These are phyloP conservation scores for Sinodicranocentrus sp. DNA, from an alignment of 2,888 invertebrate genomes.

Conservation along the genomic window DNA sequence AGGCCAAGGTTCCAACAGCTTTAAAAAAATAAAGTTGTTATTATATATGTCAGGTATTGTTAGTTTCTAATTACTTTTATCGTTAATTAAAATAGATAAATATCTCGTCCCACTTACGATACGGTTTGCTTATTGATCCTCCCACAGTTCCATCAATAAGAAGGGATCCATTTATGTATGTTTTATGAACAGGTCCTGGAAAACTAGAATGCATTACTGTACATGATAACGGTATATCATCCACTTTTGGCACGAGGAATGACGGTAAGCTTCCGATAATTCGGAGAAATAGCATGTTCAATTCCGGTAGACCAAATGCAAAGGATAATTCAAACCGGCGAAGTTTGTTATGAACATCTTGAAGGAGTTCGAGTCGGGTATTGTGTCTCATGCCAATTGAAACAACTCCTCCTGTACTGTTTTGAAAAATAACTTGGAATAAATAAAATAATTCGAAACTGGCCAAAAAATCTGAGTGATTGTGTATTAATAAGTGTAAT, in stretches of 20 bases:
- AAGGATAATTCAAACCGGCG: constrained; percentile 5
- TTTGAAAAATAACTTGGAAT: not conserved
- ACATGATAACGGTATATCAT: constrained; percentile 13
- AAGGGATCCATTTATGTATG: constrained; percentile 44
- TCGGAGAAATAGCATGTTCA: constrained; percentile 25
- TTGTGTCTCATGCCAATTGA: constrained; percentile 33
- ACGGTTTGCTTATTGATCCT: constrained; percentile 40
- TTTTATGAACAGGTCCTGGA: constrained; percentile 35
- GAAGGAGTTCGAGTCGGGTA: constrained; percentile 19
- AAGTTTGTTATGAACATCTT: constrained; percentile 11
- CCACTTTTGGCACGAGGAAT: constrained; percentile 23
- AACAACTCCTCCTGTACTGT: constrained; percentile 39
- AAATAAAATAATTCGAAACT: no score
- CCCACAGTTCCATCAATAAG: constrained; percentile 34
- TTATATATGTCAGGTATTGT: no score
- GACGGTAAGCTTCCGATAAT: constrained; percentile 43
- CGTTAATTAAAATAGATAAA: no score
- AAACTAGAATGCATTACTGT: constrained; percentile 42
- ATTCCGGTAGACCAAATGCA: constrained; percentile 31
- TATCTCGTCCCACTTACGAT: constrained; percentile 29
- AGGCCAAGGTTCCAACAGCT: constrained; percentile 43
- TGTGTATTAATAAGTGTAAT: not conserved
- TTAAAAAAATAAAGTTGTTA: no score
- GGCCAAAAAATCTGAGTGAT: no score
- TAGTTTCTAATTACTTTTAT: no score